Percentiles rank a stretch among this genome's conserved stretches.
Conservation (phyloP, 1,140 invertebrate genomes). For the Drosophila kikkawai region DNA sequence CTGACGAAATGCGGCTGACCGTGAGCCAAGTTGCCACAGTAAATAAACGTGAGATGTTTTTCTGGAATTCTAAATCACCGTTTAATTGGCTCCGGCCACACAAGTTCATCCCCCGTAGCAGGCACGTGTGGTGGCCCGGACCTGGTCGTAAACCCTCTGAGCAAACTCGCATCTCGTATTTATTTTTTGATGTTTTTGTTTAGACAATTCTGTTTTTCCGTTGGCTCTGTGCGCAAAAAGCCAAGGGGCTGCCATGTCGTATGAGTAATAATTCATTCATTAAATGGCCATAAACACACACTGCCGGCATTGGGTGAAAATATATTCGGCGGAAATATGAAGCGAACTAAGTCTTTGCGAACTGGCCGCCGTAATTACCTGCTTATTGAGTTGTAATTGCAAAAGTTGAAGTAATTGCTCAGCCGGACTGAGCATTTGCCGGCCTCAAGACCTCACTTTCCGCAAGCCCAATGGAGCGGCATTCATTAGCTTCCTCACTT, state of each 20-base stretch:
- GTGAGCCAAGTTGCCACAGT: constrained; percentile 38
- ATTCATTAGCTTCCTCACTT: constrained; percentile 50
- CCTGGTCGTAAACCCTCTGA: constrained; percentile 37
- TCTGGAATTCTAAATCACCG: constrained; percentile 52
- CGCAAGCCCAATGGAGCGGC: constrained; percentile 20
- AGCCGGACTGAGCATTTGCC: constrained; percentile 24
- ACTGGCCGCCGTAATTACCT: constrained; percentile 54
- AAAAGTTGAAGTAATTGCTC: constrained; percentile 73
- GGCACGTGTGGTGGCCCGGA: constrained; percentile 19
- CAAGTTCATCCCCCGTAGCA: constrained; percentile 18
- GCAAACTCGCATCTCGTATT: constrained; percentile 26
- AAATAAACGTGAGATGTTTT: constrained; percentile 60
- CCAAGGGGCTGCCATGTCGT: constrained; percentile 30
- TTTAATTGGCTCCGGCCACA: constrained; percentile 50
- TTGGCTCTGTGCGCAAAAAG: constrained; percentile 30
- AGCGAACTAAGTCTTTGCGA: background rate
- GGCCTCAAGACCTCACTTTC: constrained; percentile 33
- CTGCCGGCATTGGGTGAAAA: constrained; percentile 7
- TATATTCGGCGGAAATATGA: constrained; percentile 51
- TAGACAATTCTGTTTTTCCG: constrained; percentile 39
- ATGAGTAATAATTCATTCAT: constrained; percentile 67
- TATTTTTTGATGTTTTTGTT: constrained; percentile 51
- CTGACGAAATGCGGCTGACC: constrained; percentile 27
- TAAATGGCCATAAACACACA: constrained; percentile 51
- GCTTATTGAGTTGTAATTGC: constrained; percentile 81